These are phyloP conservation scores for Stramonita haemastoma DNA, from an alignment of 2,888 invertebrate genomes.

Conservation along the genomic window DNA sequence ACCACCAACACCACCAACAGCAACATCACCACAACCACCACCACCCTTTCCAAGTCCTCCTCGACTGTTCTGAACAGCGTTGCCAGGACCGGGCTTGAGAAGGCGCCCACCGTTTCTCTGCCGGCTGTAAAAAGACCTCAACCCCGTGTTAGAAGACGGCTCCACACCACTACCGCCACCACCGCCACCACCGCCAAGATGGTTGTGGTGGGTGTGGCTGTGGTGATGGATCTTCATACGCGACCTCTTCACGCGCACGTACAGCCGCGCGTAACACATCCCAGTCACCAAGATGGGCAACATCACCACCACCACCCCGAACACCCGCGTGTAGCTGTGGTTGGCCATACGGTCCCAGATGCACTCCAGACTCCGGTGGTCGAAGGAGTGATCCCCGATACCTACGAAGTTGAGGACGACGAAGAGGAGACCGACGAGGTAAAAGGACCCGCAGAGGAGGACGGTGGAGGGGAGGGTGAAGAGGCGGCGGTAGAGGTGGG, in stretches of 20 bases:
- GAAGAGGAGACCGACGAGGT: constrained; percentile 53
- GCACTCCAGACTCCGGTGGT: constrained; percentile 57
- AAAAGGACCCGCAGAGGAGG: constrained; percentile 49
- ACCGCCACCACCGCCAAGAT: too few relatives aligned
- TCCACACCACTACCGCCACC: neutral
- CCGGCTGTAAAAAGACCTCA: too few relatives aligned
- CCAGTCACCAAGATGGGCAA: constrained; percentile 50
- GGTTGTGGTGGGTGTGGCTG: neutral
- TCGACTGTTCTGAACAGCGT: too few relatives aligned
- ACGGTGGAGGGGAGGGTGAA: constrained; percentile 49
- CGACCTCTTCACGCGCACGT: constrained; percentile 48
- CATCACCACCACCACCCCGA: constrained; percentile 51
- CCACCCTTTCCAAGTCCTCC: too few relatives aligned
- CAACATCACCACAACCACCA: too few relatives aligned
- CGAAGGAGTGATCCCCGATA: constrained; percentile 58
- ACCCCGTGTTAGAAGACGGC: neutral
- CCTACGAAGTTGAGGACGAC: constrained; percentile 58
- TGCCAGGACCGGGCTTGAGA: too few relatives aligned
- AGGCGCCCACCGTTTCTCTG: neutral
- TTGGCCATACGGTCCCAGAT: constrained; percentile 61
- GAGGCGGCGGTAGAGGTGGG: constrained; percentile 47
- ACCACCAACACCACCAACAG: too few relatives aligned
- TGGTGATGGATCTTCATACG: constrained; percentile 41
- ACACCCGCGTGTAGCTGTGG: constrained; percentile 56
- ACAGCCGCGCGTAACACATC: constrained; percentile 51